Evolutionary conservation across 2,888 invertebrate species (phyloP).

Genomic region (Oscheius myriophilus): DNA sequence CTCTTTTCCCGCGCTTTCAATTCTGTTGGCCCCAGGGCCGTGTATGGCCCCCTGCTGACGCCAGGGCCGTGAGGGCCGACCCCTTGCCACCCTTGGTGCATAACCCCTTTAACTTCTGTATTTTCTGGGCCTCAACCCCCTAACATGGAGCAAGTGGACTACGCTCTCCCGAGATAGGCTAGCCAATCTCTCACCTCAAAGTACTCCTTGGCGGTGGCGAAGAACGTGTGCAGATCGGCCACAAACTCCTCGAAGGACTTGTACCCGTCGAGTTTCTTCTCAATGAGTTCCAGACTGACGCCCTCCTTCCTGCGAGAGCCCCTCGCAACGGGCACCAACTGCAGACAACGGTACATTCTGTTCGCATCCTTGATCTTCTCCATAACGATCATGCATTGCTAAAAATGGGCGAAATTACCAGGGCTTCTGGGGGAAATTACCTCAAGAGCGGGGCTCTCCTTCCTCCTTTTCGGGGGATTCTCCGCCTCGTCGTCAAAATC

Average conservation of each 20-base stretch:
- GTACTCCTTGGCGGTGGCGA: slow-evolving; percentile 11
- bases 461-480: not conserved
- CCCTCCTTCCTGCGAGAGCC: not conserved
- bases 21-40: too few species aligned
- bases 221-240: slow-evolving; percentile 8
- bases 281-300: slow-evolving; percentile 1
- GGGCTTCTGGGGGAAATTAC: too few species aligned
- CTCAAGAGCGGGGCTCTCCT: not conserved
- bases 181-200: slow-evolving; percentile 26
- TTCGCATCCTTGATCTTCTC: slow-evolving; percentile 16
- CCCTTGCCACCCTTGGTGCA: too few species aligned
- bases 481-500: slow-evolving; percentile 3
- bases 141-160: too few species aligned
- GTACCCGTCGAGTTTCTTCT: slow-evolving; percentile 4
- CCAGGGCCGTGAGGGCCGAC: too few species aligned
- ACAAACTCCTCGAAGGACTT: slow-evolving; percentile 4
- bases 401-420: too few species aligned
- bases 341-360: slow-evolving; percentile 22
- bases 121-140: too few species aligned
- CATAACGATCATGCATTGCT: not conserved
- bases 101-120: too few species aligned
- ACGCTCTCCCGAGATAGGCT: too few species aligned
- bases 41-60: too few species aligned
- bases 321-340: slow-evolving; percentile 2
- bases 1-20: too few species aligned